Evolutionary conservation across 2,113 vertebrate genomes (phyloP), one percentile per base, ranked within the genome.

Genomic region (Synchiropus splendidus): DNA sequence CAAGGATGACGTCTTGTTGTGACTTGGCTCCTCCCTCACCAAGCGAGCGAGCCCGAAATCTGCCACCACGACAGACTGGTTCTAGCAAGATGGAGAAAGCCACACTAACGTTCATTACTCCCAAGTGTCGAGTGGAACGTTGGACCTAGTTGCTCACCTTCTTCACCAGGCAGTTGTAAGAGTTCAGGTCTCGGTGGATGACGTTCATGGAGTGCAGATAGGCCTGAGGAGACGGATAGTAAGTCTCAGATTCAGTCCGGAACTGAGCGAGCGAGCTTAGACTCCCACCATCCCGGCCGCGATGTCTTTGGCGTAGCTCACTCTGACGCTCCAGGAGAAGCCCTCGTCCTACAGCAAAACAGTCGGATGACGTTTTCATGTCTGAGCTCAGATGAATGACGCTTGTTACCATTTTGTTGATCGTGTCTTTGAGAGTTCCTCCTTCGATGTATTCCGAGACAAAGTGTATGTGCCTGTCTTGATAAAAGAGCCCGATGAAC

Each of bases 181-280:
- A 96, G 77, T 99, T 99, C 33, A 99, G 86, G 76, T 98, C 94
- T 1, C 95, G 86, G 63, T 99, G 94, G 73, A 99, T 97, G 45
- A 97, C 90, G 46, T 94, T 96, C 94, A 97, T 94, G 51, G 93
- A 96, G 69, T 99, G 95, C 45, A 99, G 89, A 75, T 99, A 99
- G 34, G 92, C 79, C 86, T 86, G 39, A 32, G 42, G 13, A 68
- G 21, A 48, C n/a, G 1, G 39, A 5, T 10, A 1, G 10, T 15
- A 37, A 6, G 6, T 9, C 2, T 37, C 10, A 27, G 3, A 2
- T 15, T 5, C 15, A 2, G 18, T n/a, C 11, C 6, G 3, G 2
- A 16, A 13, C n/a, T 6, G 3, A 21, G 1, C 32, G 2, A 21
- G 1, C 30, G 4, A 17, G 0, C 5, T 10, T 6, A 38, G 21